phyloP scores from a whole-genome alignment of 2,888 invertebrate genomes.

The Drosophila percnosoma region DNA sequence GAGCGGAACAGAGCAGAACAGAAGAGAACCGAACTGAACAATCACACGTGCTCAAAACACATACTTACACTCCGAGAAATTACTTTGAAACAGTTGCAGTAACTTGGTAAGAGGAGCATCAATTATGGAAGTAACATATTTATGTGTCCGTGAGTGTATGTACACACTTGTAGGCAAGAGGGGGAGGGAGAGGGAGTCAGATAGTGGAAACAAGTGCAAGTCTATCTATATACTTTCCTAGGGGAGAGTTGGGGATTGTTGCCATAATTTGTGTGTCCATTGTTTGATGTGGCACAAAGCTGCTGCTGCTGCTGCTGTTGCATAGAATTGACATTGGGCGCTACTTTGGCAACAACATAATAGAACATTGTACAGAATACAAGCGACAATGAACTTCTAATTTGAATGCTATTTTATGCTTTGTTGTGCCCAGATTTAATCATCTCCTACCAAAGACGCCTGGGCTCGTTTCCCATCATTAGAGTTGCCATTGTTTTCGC shows the following conservation, averaged over 20 bases:
- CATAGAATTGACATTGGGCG: slow-evolving; percentile 31
- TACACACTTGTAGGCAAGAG: neutral
- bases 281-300: slow-evolving; percentile 64
- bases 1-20: slow-evolving; percentile 2
- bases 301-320: slow-evolving; percentile 8
- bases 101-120: neutral
- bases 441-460: slow-evolving; percentile 46
- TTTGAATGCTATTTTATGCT: slow-evolving; percentile 75
- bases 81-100: too few relatives aligned
- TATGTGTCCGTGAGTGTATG: neutral
- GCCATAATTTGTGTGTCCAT: slow-evolving; percentile 69
- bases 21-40: neutral
- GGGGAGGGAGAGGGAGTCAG: too few relatives aligned
- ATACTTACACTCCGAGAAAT: neutral
- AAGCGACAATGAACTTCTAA: slow-evolving; percentile 72
- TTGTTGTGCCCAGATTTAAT: slow-evolving; percentile 74
- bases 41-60: neutral
- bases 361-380: slow-evolving; percentile 28
- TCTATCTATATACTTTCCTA: neutral
- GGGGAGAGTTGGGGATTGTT: slow-evolving; percentile 20
- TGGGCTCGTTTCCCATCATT: slow-evolving; percentile 68
- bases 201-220: slow-evolving; percentile 2
- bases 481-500: slow-evolving; percentile 68
- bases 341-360: slow-evolving; percentile 69
- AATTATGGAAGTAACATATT: neutral